phyloP scores from a whole-genome alignment of 1,140 invertebrate genomes.

The Zaprionus inermis region DNA sequence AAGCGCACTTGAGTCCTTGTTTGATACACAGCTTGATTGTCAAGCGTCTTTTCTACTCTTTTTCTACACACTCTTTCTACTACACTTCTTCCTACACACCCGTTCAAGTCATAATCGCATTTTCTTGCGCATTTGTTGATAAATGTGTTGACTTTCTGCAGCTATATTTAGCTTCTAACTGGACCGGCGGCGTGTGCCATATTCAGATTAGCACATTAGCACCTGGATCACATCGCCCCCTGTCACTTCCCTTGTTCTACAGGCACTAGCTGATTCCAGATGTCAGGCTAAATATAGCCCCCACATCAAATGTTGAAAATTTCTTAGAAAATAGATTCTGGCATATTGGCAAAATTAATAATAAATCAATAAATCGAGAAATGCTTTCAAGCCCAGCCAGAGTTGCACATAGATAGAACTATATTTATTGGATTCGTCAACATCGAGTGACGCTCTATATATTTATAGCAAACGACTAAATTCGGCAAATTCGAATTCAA shows the following conservation, averaged over 20 bases:
- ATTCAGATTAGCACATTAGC: constrained; percentile 42
- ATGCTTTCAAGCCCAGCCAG: constrained; percentile 31
- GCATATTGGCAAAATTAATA: constrained; percentile 54
- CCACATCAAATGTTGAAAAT: constrained; percentile 38
- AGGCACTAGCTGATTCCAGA: constrained; percentile 37
- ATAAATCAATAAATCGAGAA: constrained; percentile 35
- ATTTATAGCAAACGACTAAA: constrained; percentile 5
- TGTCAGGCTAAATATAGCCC: constrained; percentile 42
- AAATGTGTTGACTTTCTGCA: background rate
- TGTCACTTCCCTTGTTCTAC: background rate
- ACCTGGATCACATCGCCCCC: background rate
- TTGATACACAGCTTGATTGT: background rate
- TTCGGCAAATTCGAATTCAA: constrained; percentile 17
- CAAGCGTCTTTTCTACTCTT: background rate
- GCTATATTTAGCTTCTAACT: constrained; percentile 16
- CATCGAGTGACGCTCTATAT: background rate
- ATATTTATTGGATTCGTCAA: background rate
- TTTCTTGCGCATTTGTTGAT: background rate
- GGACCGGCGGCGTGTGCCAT: constrained; percentile 33
- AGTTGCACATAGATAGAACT: background rate
- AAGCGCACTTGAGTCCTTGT: constrained; percentile 29
- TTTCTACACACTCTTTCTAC: background rate
- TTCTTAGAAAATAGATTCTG: constrained; percentile 70
- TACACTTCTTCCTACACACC: background rate
- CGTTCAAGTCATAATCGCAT: background rate